phyloP scores from a whole-genome alignment of 1,140 invertebrate genomes.

The Drosophila navojoa region DNA sequence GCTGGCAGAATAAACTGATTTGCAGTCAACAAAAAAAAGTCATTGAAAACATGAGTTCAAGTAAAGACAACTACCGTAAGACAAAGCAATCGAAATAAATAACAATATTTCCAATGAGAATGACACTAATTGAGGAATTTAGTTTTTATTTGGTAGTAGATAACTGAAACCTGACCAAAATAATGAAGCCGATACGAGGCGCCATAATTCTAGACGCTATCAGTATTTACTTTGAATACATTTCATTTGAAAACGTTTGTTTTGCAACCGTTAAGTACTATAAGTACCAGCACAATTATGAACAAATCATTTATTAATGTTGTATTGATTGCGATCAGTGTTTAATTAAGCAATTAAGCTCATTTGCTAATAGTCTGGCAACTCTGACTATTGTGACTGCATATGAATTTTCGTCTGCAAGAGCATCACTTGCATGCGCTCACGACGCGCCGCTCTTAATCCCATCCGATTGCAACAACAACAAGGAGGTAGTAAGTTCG shows the following conservation, averaged over 20 bases:
- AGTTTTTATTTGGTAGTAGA: slow-evolving; percentile 43
- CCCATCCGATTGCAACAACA: background rate
- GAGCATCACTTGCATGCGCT: background rate
- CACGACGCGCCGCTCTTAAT: slow-evolving; percentile 11
- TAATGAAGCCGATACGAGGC: slow-evolving; percentile 23
- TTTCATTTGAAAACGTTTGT: slow-evolving; percentile 22
- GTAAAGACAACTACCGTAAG: slow-evolving; percentile 37
- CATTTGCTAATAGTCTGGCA: slow-evolving; percentile 9
- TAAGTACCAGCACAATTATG: slow-evolving; percentile 1
- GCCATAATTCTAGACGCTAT: slow-evolving; percentile 5
- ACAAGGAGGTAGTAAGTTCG: background rate
- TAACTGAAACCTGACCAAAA: slow-evolving; percentile 46
- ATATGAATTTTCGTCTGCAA: slow-evolving; percentile 1
- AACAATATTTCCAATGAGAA: slow-evolving; percentile 30
- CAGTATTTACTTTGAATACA: slow-evolving; percentile 13
- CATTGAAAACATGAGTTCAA: slow-evolving; percentile 63
- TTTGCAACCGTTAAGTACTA: background rate
- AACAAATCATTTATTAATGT: background rate
- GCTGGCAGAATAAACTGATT: slow-evolving; percentile 45
- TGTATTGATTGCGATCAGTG: slow-evolving; percentile 18
- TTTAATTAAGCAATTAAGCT: slow-evolving; percentile 19
- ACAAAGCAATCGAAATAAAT: slow-evolving; percentile 41
- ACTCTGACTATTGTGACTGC: slow-evolving; percentile 5
- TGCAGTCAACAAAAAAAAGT: slow-evolving; percentile 53
- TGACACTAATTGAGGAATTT: slow-evolving; percentile 61